Evolutionary conservation across 2,113 vertebrate genomes (phyloP).

Genomic region (Ginglymostoma cirratum): DNA sequence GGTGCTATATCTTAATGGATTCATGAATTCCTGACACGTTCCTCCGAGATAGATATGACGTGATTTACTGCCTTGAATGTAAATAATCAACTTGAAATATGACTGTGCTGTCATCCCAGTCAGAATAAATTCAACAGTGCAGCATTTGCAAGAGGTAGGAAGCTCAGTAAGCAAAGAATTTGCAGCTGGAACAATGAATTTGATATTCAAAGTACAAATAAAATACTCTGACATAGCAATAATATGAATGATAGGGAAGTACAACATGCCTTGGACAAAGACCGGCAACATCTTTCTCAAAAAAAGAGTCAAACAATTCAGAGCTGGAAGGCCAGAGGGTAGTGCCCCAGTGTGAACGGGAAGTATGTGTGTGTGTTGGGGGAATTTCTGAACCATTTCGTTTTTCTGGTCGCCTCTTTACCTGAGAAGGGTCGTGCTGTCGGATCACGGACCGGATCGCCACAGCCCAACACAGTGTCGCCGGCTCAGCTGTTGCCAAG

Average conservation of each 20-base stretch:
- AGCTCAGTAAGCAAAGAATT: neutral
- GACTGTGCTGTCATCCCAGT: no score
- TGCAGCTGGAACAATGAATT: no score
- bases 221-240: neutral
- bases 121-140: no score
- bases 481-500: slow-evolving; percentile 73
- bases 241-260: neutral
- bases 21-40: no score
- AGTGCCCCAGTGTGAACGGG: no score
- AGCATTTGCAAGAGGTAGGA: no score
- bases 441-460: slow-evolving; percentile 73
- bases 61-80: no score
- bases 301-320: neutral
- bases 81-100: no score
- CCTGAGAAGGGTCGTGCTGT: neutral
- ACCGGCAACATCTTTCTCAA: neutral
- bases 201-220: neutral
- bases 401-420: neutral
- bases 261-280: neutral
- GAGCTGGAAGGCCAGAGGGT: neutral
- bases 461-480: slow-evolving; percentile 78
- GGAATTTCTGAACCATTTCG: no score
- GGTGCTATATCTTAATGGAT: no score
- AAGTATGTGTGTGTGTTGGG: no score
- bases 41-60: no score